Evolutionary conservation across 2,797 vertebrate species (phyloP).

Genomic region (Naso thynnoides): DNA sequence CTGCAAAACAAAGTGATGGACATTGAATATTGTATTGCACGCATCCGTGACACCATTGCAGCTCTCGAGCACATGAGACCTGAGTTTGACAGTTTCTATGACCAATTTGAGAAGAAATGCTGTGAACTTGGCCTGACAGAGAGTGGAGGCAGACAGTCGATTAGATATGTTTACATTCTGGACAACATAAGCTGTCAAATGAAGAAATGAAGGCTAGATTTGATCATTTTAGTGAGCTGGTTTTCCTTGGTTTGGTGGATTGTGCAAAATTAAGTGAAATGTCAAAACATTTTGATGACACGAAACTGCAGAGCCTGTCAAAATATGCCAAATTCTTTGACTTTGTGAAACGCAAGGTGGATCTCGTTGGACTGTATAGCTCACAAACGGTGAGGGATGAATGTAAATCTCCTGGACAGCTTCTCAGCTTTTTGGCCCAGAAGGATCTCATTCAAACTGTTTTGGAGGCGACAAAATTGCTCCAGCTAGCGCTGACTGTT

Average conservation of each 20-base stretch:
- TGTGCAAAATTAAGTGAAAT: not conserved
- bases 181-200: not conserved
- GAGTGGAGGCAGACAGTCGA: no score
- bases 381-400: not conserved
- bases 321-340: not conserved
- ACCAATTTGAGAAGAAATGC: no score
- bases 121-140: no score
- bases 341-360: not conserved
- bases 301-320: constrained; percentile 1
- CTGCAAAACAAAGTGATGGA: no score
- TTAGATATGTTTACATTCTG: no score
- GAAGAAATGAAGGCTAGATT: not conserved
- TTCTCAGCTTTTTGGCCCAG: not conserved
- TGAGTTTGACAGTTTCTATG: no score
- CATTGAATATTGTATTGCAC: no score
- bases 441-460: not conserved
- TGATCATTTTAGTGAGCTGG: not conserved
- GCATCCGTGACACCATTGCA: no score
- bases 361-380: not conserved
- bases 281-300: constrained; percentile 4
- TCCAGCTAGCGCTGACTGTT: not conserved
- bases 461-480: not conserved
- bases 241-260: not conserved
- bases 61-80: no score
- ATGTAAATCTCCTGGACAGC: not conserved